phyloP scores from a whole-genome alignment of 2,113 vertebrate genomes.

The Myrmecophaga tridactyla region DNA sequence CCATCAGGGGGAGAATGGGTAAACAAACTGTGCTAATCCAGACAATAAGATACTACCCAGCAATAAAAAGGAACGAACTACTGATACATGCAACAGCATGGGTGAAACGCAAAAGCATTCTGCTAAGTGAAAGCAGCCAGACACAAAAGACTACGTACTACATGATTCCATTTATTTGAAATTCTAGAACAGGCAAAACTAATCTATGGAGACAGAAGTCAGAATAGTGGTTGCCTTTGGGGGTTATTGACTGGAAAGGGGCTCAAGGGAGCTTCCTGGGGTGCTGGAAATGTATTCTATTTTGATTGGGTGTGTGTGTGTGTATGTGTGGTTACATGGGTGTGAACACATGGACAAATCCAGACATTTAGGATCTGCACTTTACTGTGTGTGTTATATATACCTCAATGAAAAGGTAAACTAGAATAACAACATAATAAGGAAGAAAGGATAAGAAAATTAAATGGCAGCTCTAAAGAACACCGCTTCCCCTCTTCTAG shows the following conservation, averaged over 20 bases:
- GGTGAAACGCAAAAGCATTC: not conserved
- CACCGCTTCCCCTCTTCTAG: not conserved
- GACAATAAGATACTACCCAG: slow-evolving; percentile 33
- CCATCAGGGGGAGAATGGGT: slow-evolving; percentile 50
- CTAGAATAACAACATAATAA: not conserved
- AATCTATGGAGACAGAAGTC: slow-evolving; percentile 3
- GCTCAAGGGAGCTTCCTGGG: not conserved
- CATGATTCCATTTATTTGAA: not conserved
- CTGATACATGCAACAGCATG: not conserved
- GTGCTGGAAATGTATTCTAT: not conserved
- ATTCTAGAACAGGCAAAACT: not conserved
- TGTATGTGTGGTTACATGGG: not conserved
- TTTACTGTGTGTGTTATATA: not conserved
- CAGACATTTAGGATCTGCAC: not conserved
- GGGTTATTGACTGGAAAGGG: not conserved
- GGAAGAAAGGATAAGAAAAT: not conserved
- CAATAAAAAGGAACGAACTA: slow-evolving; percentile 16
- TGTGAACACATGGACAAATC: not conserved
- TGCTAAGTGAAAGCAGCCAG: slow-evolving; percentile 27
- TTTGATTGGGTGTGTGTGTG: slow-evolving; percentile 20
- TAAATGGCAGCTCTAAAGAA: not conserved
- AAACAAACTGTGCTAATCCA: slow-evolving; percentile 60
- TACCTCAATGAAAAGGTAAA: not conserved
- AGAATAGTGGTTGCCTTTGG: not conserved
- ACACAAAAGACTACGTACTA: not conserved